phyloP scores from a whole-genome alignment of 2,888 invertebrate species.

The Nomada hirtipes region DNA sequence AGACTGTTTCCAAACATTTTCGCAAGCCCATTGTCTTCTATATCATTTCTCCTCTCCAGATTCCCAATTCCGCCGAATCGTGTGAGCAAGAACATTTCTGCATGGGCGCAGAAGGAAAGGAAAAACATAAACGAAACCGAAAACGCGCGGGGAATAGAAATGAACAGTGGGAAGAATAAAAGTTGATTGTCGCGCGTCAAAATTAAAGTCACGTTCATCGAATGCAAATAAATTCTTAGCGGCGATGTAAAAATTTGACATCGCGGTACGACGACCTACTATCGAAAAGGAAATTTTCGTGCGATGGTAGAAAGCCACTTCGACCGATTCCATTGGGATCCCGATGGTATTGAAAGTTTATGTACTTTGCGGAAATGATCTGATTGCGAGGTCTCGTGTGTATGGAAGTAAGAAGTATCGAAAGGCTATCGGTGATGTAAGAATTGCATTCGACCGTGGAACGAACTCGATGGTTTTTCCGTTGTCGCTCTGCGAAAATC shows the following conservation, averaged over 20 bases:
- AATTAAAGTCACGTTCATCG: constrained; percentile 38
- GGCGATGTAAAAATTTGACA: constrained; percentile 38
- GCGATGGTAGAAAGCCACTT: constrained; percentile 57
- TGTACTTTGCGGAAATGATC: constrained; percentile 47
- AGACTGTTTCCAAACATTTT: background rate
- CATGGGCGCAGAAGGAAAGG: background rate
- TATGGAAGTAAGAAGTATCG: constrained; percentile 43
- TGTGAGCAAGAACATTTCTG: background rate
- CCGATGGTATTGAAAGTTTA: constrained; percentile 25
- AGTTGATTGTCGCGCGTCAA: background rate
- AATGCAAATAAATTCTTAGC: constrained; percentile 38
- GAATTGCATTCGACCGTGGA: constrained; percentile 49
- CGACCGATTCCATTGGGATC: constrained; percentile 41
- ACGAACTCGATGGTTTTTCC: constrained; percentile 28
- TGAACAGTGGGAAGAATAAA: background rate
- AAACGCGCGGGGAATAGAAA: background rate
- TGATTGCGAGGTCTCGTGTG: constrained; percentile 16
- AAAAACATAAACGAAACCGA: background rate
- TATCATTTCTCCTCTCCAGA: background rate
- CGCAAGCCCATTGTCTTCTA: background rate
- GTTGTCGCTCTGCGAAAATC: background rate
- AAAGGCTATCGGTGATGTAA: constrained; percentile 56
- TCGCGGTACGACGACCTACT: constrained; percentile 57
- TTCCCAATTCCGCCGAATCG: background rate
- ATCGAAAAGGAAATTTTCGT: constrained; percentile 57